Percentiles rank a stretch among this genome's conserved stretches.
phyloP scores from a whole-genome alignment of 2,888 invertebrate species.

The Sinelater perroti region DNA sequence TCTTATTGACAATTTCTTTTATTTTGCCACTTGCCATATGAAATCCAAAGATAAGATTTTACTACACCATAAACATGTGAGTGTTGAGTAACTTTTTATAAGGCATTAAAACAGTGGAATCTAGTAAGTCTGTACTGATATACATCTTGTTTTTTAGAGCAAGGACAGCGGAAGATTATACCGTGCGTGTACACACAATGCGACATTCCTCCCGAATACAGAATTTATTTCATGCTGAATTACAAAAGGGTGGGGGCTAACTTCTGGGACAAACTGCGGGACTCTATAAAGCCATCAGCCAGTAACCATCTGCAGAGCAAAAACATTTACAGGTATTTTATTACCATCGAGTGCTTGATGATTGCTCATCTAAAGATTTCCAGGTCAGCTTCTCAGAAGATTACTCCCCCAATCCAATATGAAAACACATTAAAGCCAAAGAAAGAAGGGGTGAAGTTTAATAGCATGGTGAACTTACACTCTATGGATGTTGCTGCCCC shows the following conservation, averaged over 20 bases:
- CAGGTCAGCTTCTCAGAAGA: conserved; percentile 33
- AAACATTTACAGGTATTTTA: conserved; percentile 5
- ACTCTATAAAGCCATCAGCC: conserved; percentile 62
- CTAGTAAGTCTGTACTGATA: too few relatives aligned
- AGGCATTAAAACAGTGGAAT: too few relatives aligned
- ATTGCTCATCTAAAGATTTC: background rate
- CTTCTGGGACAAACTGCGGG: conserved; percentile 75
- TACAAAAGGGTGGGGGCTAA: conserved; percentile 67
- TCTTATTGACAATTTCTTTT: too few relatives aligned
- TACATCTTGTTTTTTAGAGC: conserved; percentile 60
- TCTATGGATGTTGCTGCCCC: conserved; percentile 36
- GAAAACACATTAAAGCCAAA: conserved; percentile 38
- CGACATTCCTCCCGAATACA: conserved; percentile 71
- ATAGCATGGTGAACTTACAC: conserved; percentile 47
- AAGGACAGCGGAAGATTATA: conserved; percentile 70
- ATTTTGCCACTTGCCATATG: too few relatives aligned
- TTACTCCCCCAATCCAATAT: too few relatives aligned
- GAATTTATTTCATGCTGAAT: conserved; percentile 72
- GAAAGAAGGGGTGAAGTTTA: conserved; percentile 47
- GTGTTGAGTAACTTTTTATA: too few relatives aligned
- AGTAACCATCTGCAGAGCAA: background rate
- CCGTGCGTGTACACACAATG: conserved; percentile 78
- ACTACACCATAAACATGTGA: too few relatives aligned
- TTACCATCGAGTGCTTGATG: background rate
- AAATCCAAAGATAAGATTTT: too few relatives aligned